These are phyloP conservation scores for Anser cygnoides DNA, from an alignment of 2,113 vertebrate genomes.

Conservation along the genomic window DNA sequence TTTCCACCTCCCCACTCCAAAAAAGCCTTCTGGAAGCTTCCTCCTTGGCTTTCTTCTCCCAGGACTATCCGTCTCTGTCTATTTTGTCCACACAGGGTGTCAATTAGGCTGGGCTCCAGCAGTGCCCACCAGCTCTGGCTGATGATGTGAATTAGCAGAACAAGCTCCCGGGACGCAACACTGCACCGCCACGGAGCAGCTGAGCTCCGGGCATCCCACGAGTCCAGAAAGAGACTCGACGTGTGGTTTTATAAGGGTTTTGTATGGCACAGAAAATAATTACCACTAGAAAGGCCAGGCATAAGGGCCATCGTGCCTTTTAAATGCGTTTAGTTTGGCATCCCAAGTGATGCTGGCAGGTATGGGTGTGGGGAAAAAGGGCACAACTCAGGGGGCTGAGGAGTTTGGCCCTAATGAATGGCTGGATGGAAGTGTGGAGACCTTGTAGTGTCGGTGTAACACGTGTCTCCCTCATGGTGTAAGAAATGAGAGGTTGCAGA, in stretches of 20 bases:
- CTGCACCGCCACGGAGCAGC: not conserved
- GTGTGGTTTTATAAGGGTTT: not conserved
- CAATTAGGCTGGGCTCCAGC: not conserved
- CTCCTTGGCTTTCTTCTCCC: not conserved
- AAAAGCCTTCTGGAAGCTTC: not conserved
- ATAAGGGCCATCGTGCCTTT: not conserved
- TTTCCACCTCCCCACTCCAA: not conserved
- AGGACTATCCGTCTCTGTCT: not conserved
- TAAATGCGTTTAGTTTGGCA: not conserved
- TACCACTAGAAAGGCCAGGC: not conserved
- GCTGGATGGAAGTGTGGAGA: not conserved
- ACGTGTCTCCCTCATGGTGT: not conserved
- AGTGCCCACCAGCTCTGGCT: not conserved
- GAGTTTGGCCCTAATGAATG: not conserved
- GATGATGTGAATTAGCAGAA: not conserved
- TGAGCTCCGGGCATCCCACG: not conserved
- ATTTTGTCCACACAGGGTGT: not conserved
- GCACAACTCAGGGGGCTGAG: not conserved
- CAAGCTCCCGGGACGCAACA: not conserved
- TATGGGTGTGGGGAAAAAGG: not conserved
- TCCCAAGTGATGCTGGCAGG: not conserved
- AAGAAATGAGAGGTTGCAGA: not conserved
- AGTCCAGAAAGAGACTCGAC: not conserved
- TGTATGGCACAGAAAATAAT: not conserved
- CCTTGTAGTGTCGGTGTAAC: not conserved